Conservation (phyloP, 2,797 vertebrate genomes). For the Microcaecilia unicolor region DNA sequence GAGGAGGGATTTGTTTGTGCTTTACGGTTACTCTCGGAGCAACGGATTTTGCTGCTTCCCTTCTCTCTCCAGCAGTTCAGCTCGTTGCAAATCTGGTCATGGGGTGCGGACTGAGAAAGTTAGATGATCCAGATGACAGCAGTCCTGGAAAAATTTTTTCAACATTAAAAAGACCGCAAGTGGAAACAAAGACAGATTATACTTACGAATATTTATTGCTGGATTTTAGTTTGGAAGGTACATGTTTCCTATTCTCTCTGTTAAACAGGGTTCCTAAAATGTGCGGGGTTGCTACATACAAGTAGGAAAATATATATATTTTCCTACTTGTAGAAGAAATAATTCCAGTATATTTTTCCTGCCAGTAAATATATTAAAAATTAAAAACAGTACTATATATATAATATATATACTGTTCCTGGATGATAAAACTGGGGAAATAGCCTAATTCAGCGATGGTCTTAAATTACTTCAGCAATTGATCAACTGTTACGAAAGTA, state of each 20-base stretch:
- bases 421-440: no score
- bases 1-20: constrained; percentile 10
- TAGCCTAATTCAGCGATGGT: no score
- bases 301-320: constrained; percentile 6
- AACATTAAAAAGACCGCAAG: constrained; percentile 88
- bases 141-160: constrained; percentile 97
- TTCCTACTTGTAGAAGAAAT: neutral
- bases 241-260: constrained; percentile 15
- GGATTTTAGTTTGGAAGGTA: constrained; percentile 94
- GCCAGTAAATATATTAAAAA: no score
- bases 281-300: neutral
- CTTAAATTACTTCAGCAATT: no score
- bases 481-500: no score
- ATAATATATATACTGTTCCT: no score
- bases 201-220: constrained; percentile 87
- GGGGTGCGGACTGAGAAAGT: constrained; percentile 94
- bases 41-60: constrained; percentile 40
- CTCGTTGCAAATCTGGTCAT: constrained; percentile 59
- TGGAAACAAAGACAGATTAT: constrained; percentile 82
- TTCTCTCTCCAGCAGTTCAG: constrained; percentile 33
- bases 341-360: neutral
- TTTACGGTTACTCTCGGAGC: constrained; percentile 17
- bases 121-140: constrained; percentile 90
- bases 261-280: constrained; percentile 1
- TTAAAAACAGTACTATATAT: no score